Evolutionary conservation across 2,888 invertebrate genomes (phyloP).

Genomic region (Cerceris ruficornis): DNA sequence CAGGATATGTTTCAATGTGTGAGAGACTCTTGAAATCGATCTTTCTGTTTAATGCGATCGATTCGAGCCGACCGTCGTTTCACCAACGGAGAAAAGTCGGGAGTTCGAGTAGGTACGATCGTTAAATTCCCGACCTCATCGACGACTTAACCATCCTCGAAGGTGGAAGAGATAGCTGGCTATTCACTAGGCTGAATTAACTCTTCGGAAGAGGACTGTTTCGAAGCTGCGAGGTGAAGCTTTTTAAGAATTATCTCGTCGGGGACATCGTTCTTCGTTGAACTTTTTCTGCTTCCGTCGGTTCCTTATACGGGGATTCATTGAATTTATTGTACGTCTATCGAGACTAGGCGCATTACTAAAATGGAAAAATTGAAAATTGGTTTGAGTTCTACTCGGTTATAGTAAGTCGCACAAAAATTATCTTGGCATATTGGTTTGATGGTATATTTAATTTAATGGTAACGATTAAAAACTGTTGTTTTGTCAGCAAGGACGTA

Average conservation of each 20-base stretch:
- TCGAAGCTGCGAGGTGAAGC: conserved; percentile 47
- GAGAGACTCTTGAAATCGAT: conserved; percentile 27
- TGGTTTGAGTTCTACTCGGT: too few species aligned
- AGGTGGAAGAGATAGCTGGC: conserved; percentile 63
- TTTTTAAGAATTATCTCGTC: conserved; percentile 38
- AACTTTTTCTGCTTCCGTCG: conserved; percentile 57
- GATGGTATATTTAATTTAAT: too few species aligned
- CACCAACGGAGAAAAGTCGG: conserved; percentile 44
- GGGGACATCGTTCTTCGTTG: conserved; percentile 61
- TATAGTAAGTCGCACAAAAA: too few species aligned
- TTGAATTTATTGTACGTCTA: too few species aligned
- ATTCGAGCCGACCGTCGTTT: conserved; percentile 31
- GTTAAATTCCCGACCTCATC: conserved; percentile 65
- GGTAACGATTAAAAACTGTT: too few species aligned
- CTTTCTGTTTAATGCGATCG: conserved; percentile 49
- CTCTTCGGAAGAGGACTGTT: conserved; percentile 55
- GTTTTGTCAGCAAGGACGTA: too few species aligned
- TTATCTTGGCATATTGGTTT: too few species aligned
- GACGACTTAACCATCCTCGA: conserved; percentile 60
- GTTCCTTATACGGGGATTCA: too few species aligned
- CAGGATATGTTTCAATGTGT: background rate
- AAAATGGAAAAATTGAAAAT: too few species aligned
- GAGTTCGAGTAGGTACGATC: conserved; percentile 52
- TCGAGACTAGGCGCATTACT: too few species aligned
- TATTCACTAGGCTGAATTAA: conserved; percentile 63